Conservation (phyloP, 2,797 vertebrate species). For the Clarias pachynema region DNA sequence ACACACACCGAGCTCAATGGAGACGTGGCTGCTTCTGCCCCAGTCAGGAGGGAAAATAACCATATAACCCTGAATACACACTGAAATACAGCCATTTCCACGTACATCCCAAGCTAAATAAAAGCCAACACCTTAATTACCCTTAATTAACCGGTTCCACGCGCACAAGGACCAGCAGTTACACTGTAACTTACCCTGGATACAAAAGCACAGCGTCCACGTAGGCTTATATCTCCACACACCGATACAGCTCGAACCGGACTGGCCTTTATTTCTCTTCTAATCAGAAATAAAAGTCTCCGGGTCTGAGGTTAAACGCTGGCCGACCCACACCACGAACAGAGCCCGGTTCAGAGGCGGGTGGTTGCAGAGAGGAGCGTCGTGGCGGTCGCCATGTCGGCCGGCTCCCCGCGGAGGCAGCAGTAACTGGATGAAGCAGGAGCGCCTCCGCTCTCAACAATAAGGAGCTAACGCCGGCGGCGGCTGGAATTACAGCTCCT, state of each 20-base stretch:
- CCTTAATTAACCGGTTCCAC: no score
- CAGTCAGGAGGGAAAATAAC: neutral
- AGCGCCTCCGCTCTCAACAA: conserved; percentile 64
- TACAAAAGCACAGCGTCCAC: conserved; percentile 53
- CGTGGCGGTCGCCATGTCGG: conserved; percentile 79
- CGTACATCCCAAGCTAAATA: neutral
- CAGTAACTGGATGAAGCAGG: conserved; percentile 65
- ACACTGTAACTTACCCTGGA: conserved; percentile 40
- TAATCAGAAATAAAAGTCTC: neutral
- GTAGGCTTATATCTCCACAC: conserved; percentile 52
- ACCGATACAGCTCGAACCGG: conserved; percentile 16
- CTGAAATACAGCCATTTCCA: conserved; percentile 1
- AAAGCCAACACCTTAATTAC: neutral
- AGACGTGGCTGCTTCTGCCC: conserved; percentile 31
- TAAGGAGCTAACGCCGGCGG: conserved; percentile 69
- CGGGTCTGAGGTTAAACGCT: conserved; percentile 4
- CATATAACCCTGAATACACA: neutral
- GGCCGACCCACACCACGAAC: conserved; percentile 25
- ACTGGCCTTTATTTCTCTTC: neutral
- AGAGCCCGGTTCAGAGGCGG: conserved; percentile 58
- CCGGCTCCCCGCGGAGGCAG: conserved; percentile 68
- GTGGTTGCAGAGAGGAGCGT: conserved; percentile 56
- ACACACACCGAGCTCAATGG: neutral
- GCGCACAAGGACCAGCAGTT: neutral
- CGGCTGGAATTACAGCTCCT: conserved; percentile 56